These are phyloP conservation scores for Drosophila pectinifera DNA, from an alignment of 1,140 invertebrate species.

Conservation along the genomic window DNA sequence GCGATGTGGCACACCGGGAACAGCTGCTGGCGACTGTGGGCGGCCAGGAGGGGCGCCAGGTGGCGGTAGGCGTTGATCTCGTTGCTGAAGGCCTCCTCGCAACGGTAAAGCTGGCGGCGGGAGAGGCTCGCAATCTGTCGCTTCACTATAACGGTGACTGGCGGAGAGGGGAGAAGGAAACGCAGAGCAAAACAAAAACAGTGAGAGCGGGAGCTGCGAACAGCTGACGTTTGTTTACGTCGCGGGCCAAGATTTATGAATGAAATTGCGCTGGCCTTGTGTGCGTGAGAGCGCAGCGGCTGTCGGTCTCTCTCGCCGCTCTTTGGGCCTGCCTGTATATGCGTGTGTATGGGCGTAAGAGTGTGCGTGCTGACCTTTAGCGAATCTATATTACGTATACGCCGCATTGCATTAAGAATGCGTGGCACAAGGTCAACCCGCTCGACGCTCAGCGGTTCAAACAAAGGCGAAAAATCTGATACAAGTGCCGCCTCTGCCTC, in stretches of 20 bases:
- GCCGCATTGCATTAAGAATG: conserved; percentile 77
- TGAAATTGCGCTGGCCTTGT: conserved; percentile 57
- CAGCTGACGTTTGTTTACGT: conserved; percentile 79
- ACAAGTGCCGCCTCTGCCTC: not conserved
- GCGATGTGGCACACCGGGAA: conserved; percentile 78
- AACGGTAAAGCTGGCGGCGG: conserved; percentile 77
- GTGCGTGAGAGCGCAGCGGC: conserved; percentile 41
- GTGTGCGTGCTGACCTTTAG: conserved; percentile 78
- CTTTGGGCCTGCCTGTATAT: not conserved
- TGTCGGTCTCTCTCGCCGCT: conserved; percentile 22
- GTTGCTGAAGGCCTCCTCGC: conserved; percentile 78
- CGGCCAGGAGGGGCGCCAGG: conserved; percentile 67
- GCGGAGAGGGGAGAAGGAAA: conserved; percentile 12
- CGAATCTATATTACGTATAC: conserved; percentile 75
- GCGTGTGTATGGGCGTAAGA: conserved; percentile 18
- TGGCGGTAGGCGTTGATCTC: conserved; percentile 79
- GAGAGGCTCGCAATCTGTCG: conserved; percentile 79
- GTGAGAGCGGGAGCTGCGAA: conserved; percentile 35
- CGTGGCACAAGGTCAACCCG: conserved; percentile 72
- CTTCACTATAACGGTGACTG: conserved; percentile 78
- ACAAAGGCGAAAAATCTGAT: conserved; percentile 47
- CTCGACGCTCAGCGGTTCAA: conserved; percentile 43
- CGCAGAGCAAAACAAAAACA: conserved; percentile 35
- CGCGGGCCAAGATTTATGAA: conserved; percentile 68
- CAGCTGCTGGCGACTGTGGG: conserved; percentile 61